Evolutionary conservation across 2,888 invertebrate genomes (phyloP), one percentile per base, ranked within the genome.

Genomic region (Drosophila neonasuta): DNA sequence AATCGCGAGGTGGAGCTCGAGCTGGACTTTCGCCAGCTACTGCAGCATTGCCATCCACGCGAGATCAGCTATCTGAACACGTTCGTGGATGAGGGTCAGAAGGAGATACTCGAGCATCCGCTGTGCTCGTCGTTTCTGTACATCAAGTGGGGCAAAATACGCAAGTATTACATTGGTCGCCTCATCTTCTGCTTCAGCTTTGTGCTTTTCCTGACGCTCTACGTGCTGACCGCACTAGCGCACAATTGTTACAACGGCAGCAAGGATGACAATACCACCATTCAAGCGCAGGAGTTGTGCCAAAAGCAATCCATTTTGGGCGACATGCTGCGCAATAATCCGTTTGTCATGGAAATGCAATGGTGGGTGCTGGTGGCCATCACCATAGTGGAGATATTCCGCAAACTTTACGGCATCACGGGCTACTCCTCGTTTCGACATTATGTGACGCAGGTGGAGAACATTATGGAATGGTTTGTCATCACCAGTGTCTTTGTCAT

Each of bases 71-170:
- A 96, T 87, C 91, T 97, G 68, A 96, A 96, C 78, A 96, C 96
- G 0, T 96, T 97, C 75, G 96, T 97, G 1, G 96, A 96, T 78
- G 96, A 96, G 90, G 96, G 97, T 0, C 97, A 97, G 88, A 97
- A 97, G 86, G 96, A 96, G 89, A 95, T 97, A 41, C 90, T 97
- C 2, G 93, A 96, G 56, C 97, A 97, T 91, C 97, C 97, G 0
- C 91, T 97, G 4, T 97, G 97, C 89, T 96, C 97, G 8, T 96
- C 97, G 0, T 97, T 97, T 88, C 92, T 97, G 0, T 94, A 96
- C 88, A 93, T 97, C 55, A 97, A 97, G 89, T 97, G 97, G 97
- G 95, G 96, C 83, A 96, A 97, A 90, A 96, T 97, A 74, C 93
- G 96, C 30, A 96, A 96, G 91, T 97, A 96, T 88, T 97, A 97